Evolutionary conservation across 2,113 vertebrate species (phyloP), one percentile per base, ranked within the genome.

Genomic region (Hemibagrus wyckioides): DNA sequence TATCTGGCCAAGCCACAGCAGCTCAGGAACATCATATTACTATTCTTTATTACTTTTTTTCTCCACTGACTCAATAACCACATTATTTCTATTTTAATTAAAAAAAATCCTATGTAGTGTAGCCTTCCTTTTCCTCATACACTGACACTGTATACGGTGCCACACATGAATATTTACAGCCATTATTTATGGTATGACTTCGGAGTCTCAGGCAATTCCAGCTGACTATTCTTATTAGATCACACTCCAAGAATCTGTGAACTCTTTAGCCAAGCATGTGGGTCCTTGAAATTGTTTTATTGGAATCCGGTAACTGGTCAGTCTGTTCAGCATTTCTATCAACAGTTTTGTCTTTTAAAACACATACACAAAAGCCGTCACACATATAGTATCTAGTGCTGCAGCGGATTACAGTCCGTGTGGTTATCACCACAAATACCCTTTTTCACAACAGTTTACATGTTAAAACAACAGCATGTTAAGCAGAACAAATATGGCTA

Each of bases 401-500:
- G 71, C 71, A 54, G 69, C 44, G 65, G 81, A 67, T 48, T 83
- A 50, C n/a, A 87, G 57, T 76, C 25, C 77, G 61, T 13, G 82
- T 61, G 63, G 25, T 69, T 82, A 88, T 85, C 33, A 36, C 50
- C 82, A 81, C 83, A 82, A 76, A 48, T 54, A 54, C 25, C 57
- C 77, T 36, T 80, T 76, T 81, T 59, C 44, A 82, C 56, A 85
- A 90, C 84, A 75, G 11, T 88, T 88, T 77, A 33, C 83, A 84
- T 75, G 80, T 84, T 87, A 90, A 84, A 87, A 88, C 83, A 86
- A 80, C 48, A 41, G 76, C 44, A 84, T 81, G 59, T 87, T 83
- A 89, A 90, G 80, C 81, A 88, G 85, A 89, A 81, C 83, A 67
- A 86, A 83, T 80, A 73, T 36, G 75, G 52, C 63, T 84, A 79